Conservation (phyloP, 2,797 vertebrate genomes). For the Pseudomugil gertrudae region DNA sequence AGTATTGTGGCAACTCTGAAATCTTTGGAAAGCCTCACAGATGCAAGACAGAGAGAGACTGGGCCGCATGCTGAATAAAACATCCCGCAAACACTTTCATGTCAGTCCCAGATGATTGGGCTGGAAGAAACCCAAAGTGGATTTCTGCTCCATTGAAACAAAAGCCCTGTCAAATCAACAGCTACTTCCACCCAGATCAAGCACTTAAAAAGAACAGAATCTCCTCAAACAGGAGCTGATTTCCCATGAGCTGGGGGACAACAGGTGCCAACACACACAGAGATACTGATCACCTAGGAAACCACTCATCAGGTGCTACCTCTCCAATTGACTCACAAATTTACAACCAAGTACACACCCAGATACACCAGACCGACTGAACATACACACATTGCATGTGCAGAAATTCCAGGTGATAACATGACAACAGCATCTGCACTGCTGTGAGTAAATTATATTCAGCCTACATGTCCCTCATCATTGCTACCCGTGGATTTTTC, state of each 20-base stretch:
- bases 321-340: slow-evolving; percentile 41
- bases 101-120: slow-evolving; percentile 51
- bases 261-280: slow-evolving; percentile 27
- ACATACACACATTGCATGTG: slow-evolving; percentile 7
- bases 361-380: slow-evolving; percentile 3
- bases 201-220: slow-evolving; percentile 51
- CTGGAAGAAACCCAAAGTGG: slow-evolving; percentile 62
- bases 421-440: slow-evolving; percentile 3
- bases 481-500: slow-evolving; percentile 20
- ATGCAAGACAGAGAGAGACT: slow-evolving; percentile 13
- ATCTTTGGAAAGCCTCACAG: slow-evolving; percentile 48
- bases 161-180: slow-evolving; percentile 60
- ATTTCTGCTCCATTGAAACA: slow-evolving; percentile 52
- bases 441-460: slow-evolving; percentile 46
- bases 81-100: slow-evolving; percentile 66
- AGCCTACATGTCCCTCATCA: slow-evolving; percentile 16
- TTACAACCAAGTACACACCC: slow-evolving; percentile 14
- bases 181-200: slow-evolving; percentile 55
- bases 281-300: slow-evolving; percentile 56
- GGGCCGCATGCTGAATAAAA: slow-evolving; percentile 66
- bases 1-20: slow-evolving; percentile 30
- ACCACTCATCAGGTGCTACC: slow-evolving; percentile 41
- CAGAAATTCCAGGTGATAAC: slow-evolving; percentile 10
- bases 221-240: slow-evolving; percentile 66
- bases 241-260: slow-evolving; percentile 49